Base-by-base conservation (phyloP, 2,888 invertebrate species). In the Acanthacorydalis orientalis region DNA sequence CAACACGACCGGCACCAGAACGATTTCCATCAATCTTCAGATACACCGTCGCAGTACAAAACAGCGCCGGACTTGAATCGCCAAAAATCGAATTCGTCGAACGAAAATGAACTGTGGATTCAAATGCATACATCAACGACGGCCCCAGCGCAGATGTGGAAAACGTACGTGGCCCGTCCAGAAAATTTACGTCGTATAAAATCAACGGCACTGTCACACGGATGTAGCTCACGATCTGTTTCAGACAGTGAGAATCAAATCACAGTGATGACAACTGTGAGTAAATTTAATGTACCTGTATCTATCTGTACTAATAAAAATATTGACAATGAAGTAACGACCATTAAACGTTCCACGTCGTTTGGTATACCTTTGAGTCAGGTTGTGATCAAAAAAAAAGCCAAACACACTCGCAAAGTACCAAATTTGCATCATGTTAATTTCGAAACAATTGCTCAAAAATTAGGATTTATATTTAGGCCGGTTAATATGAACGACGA, bases 381-480 rank as follows among this genome's bases (percentile, higher is more conserved):
- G 16, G n/a, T 42, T 14, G 43, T 43, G 31, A 43, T 32, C 12
- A 43, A 43, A 43, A 43, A 44, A 15, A 15, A 15, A 31, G 16
- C 34, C 44, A 23, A 23, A 16, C 44, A 31, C 14, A 11, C 14
- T 2, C 14, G 15, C 12, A 31, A 43, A 33, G 33, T 32, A 43
- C 32, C 43, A 8, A 31, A 12, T 12, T 14, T 43, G 7, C 23
- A 12, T 31, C 35, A 32, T 32, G 35, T 44, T 34, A 33, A 35
- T 10, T 44, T 46, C 14, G 39, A 10, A 12, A 46, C 46, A 31
- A 31, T 46, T 23, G 46, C 46, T 1, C 40, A 46, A 7, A 34
- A 40, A 15, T 39, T 46, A 31, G 35, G 46, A 12, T 39, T 34
- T 11, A 46, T 46, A 31, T 46, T 46, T 39, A 34, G 32, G 4